These are phyloP conservation scores for Euplexia lucipara DNA, from an alignment of 2,888 invertebrate genomes.

Conservation along the genomic window DNA sequence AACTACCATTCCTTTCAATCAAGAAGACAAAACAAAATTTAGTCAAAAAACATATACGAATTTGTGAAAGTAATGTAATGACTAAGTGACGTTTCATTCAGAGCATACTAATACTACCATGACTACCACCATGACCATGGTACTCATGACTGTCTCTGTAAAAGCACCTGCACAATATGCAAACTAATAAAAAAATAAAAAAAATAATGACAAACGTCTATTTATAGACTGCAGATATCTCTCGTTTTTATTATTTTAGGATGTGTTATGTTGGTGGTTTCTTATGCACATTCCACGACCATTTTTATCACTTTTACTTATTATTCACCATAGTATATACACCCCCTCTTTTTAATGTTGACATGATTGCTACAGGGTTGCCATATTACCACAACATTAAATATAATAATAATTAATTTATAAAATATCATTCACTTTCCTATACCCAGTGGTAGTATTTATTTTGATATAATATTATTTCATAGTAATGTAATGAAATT, in stretches of 20 bases:
- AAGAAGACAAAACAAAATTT: too few relatives aligned
- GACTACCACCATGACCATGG: too few relatives aligned
- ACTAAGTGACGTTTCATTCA: background rate
- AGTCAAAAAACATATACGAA: too few relatives aligned
- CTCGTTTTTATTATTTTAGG: background rate
- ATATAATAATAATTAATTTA: slow-evolving; percentile 10
- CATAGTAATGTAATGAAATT: slow-evolving; percentile 10
- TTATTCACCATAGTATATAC: background rate
- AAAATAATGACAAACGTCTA: background rate
- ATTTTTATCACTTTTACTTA: background rate
- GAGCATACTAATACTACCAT: background rate
- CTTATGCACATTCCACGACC: slow-evolving; percentile 25
- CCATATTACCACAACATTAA: slow-evolving; percentile 40
- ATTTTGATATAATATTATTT: slow-evolving; percentile 30
- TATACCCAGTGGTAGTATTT: slow-evolving; percentile 38
- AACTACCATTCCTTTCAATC: too few relatives aligned
- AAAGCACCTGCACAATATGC: background rate
- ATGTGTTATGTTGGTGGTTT: slow-evolving; percentile 1
- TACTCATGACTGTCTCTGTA: background rate
- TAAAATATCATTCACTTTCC: background rate
- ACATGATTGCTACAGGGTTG: slow-evolving; percentile 35
- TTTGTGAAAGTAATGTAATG: too few relatives aligned
- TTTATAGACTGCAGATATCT: background rate
- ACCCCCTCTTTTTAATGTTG: background rate
- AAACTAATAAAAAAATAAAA: background rate